These are phyloP conservation scores for Drosophila lacertosa DNA, from an alignment of 1,140 invertebrate genomes.

Conservation along the genomic window DNA sequence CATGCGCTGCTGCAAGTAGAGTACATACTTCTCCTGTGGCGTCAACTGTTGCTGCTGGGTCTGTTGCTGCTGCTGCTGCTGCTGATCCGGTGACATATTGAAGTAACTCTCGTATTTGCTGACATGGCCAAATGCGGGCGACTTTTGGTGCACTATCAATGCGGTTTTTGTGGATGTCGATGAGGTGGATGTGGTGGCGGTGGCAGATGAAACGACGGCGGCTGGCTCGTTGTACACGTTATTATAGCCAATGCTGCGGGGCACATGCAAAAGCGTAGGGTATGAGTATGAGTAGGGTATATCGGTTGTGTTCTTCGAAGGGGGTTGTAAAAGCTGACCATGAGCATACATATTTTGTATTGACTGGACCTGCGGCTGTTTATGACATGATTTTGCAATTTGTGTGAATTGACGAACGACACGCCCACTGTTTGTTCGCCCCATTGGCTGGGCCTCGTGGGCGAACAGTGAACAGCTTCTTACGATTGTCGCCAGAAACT, in stretches of 20 bases:
- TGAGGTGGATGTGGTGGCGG: constrained; percentile 45
- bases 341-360: constrained; percentile 7
- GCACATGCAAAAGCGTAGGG: constrained; percentile 55
- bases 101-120: constrained; percentile 73
- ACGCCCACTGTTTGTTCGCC: constrained; percentile 36
- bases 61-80: constrained; percentile 32
- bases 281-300: constrained; percentile 40
- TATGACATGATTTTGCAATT: constrained; percentile 83
- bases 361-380: constrained; percentile 53
- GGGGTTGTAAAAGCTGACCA: constrained; percentile 50
- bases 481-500: constrained; percentile 36
- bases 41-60: constrained; percentile 71
- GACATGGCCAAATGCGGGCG: constrained; percentile 51
- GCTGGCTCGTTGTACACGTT: constrained; percentile 41
- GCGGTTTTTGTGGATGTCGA: constrained; percentile 51
- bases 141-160: constrained; percentile 65
- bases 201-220: constrained; percentile 9
- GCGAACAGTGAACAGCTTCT: constrained; percentile 69
- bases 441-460: constrained; percentile 61
- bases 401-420: constrained; percentile 52
- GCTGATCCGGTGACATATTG: constrained; percentile 60
- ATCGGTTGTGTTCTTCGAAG: not conserved
- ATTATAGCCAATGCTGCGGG: constrained; percentile 55
- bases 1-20: constrained; percentile 81
- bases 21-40: constrained; percentile 81